These are phyloP conservation scores for Xyrauchen texanus DNA, from an alignment of 2,113 vertebrate species.

Conservation along the genomic window DNA sequence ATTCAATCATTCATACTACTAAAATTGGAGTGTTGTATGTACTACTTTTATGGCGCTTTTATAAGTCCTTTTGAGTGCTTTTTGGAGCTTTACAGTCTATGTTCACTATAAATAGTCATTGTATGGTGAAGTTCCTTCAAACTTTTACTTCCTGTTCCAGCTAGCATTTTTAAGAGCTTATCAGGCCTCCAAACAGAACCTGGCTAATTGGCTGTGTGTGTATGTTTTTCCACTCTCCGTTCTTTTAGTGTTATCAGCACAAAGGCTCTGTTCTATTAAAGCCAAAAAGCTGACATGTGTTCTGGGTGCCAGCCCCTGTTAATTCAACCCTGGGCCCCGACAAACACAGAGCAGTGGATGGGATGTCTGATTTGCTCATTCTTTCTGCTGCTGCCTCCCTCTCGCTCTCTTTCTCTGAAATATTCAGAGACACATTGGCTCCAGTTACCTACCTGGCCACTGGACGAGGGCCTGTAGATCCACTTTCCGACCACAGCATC, in stretches of 20 bases:
- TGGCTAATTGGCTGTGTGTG: background rate
- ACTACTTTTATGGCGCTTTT: too few relatives aligned
- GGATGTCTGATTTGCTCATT: slow-evolving; percentile 12
- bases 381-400: background rate
- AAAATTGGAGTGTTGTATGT: too few relatives aligned
- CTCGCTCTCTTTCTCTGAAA: slow-evolving; percentile 40
- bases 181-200: background rate
- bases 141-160: slow-evolving; percentile 1
- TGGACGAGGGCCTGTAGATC: slow-evolving; percentile 11
- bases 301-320: slow-evolving; percentile 12
- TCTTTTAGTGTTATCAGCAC: slow-evolving; percentile 33
- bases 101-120: too few relatives aligned
- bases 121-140: too few relatives aligned
- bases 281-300: background rate
- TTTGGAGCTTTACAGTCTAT: too few relatives aligned
- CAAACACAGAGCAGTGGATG: slow-evolving; percentile 22
- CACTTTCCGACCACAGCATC: slow-evolving; percentile 35
- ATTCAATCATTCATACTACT: too few relatives aligned
- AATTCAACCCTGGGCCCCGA: slow-evolving; percentile 23
- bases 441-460: slow-evolving; percentile 42
- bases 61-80: too few relatives aligned
- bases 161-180: background rate
- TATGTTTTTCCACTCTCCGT: slow-evolving; percentile 31
- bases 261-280: slow-evolving; percentile 16
- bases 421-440: slow-evolving; percentile 49